A percentile compares a stretch with the other conserved stretches of the same genome.
These are phyloP conservation scores for Tillus elongatus DNA, from an alignment of 2,888 invertebrate genomes.

Conservation along the genomic window DNA sequence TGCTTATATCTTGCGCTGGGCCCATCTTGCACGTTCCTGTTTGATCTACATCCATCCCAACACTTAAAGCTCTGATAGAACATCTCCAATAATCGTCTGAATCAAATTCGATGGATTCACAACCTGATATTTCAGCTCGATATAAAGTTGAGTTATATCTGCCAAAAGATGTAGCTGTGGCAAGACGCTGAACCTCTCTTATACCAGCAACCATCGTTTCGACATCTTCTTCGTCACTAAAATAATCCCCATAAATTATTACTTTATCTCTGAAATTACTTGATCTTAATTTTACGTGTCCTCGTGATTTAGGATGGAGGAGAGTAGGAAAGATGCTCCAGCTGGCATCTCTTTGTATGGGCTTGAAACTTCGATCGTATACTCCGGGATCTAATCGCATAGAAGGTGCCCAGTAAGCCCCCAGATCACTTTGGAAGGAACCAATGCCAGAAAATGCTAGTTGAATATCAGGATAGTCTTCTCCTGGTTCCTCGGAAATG, in stretches of 20 bases:
- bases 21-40: conserved; percentile 61
- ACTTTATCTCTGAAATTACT: conserved; percentile 57
- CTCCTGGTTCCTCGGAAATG: conserved; percentile 41
- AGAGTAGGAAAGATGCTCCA: conserved; percentile 11
- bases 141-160: conserved; percentile 47
- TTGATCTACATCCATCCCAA: conserved; percentile 54
- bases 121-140: conserved; percentile 51
- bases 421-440: conserved; percentile 46
- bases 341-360: conserved; percentile 6
- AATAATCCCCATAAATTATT: conserved; percentile 62
- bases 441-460: conserved; percentile 49
- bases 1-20: conserved; percentile 47
- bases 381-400: conserved; percentile 7
- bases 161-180: conserved; percentile 49
- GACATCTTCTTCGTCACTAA: conserved; percentile 45
- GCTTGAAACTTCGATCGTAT: conserved; percentile 9
- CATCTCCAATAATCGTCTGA: conserved; percentile 59
- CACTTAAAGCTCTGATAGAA: conserved; percentile 50
- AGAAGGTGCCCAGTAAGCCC: conserved; percentile 22
- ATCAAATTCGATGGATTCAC: conserved; percentile 44
- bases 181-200: conserved; percentile 48
- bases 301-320: conserved; percentile 51
- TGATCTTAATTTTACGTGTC: conserved; percentile 54
- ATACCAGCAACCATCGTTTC: conserved; percentile 54
- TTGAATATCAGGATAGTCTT: conserved; percentile 56